A percentile compares a stretch with the other conserved stretches of the same genome.
phyloP scores from a whole-genome alignment of 2,888 invertebrate genomes.

The Pyrochroa serraticornis region DNA sequence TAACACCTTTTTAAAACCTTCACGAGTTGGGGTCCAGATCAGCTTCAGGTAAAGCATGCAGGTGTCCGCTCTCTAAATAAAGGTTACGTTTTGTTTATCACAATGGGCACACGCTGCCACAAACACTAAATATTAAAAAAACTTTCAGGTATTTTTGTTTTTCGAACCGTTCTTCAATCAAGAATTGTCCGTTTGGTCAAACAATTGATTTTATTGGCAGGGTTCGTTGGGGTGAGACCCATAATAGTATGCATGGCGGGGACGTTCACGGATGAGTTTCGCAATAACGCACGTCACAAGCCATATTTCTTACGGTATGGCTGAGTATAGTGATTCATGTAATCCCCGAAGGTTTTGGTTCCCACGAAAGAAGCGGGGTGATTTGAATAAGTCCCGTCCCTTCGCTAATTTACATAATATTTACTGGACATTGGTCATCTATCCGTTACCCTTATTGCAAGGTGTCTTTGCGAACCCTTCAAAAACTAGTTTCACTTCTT shows the following conservation, averaged over 20 bases:
- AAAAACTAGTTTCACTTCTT: conserved; percentile 29
- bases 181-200: not conserved
- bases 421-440: conserved; percentile 53
- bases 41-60: conserved; percentile 27
- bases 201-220: not conserved
- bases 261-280: conserved; percentile 21
- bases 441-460: conserved; percentile 42
- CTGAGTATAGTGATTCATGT: conserved; percentile 22
- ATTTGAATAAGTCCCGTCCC: conserved; percentile 50
- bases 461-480: conserved; percentile 33
- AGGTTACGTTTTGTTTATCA: conserved; percentile 17
- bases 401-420: conserved; percentile 53
- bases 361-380: conserved; percentile 47
- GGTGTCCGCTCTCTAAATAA: conserved; percentile 13
- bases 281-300: conserved; percentile 20
- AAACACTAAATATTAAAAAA: conserved; percentile 14
- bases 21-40: conserved; percentile 16
- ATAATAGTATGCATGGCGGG: conserved; percentile 12
- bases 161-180: no score
- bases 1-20: conserved; percentile 18
- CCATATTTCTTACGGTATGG: conserved; percentile 26
- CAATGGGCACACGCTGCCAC: conserved; percentile 26
- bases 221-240: not conserved
- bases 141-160: not conserved
- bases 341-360: conserved; percentile 37